These are phyloP conservation scores for Pachymerium ferrugineum DNA, from an alignment of 2,888 invertebrate species.

Conservation along the genomic window DNA sequence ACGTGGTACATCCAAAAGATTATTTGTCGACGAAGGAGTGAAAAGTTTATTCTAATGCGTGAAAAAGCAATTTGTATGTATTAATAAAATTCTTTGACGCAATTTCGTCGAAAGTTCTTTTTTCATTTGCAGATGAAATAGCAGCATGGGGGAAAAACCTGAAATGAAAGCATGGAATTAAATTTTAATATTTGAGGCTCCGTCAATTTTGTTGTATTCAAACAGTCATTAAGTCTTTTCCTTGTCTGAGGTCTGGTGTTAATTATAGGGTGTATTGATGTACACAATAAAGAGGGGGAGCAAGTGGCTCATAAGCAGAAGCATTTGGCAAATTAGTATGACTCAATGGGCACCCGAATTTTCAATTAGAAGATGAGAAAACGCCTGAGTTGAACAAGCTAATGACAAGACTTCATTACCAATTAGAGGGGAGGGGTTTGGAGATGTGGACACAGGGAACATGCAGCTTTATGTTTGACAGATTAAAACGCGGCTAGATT, in stretches of 20 bases:
- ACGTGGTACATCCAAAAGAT: no score
- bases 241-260: not conserved
- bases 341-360: slow-evolving; percentile 2
- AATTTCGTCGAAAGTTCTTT: no score
- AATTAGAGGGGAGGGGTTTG: not conserved
- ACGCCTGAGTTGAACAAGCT: slow-evolving; percentile 5
- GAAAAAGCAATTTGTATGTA: no score
- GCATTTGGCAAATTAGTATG: slow-evolving; percentile 13
- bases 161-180: no score
- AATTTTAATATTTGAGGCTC: not conserved
- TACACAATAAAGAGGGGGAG: not conserved
- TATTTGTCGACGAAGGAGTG: no score
- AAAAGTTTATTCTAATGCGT: no score
- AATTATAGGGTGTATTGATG: not conserved
- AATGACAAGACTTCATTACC: slow-evolving; percentile 1
- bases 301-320: slow-evolving; percentile 8
- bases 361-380: slow-evolving; percentile 7
- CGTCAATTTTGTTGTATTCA: not conserved
- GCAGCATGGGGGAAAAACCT: no score
- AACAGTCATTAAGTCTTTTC: not conserved
- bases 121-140: no score
- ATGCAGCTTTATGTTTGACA: not conserved
- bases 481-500: not conserved
- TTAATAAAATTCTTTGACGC: no score
- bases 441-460: not conserved